A percentile compares a stretch with the other conserved stretches of the same genome.
These are phyloP conservation scores for Stylophora pistillata DNA, from an alignment of 64 coral and sea anemone genomes.

Conservation along the genomic window DNA sequence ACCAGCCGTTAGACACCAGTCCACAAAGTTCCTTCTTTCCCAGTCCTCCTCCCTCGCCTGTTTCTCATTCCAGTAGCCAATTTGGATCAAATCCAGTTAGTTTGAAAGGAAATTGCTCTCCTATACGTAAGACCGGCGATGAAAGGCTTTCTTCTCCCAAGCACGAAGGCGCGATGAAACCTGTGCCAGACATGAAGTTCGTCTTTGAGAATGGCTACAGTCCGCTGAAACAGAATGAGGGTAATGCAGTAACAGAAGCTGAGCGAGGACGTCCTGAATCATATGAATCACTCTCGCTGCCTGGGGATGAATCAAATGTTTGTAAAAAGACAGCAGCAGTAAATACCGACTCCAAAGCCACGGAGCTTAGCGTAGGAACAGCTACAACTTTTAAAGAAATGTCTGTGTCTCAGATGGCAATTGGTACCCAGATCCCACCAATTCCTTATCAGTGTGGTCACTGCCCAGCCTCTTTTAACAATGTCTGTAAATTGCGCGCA, in stretches of 20 bases:
- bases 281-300: neutral
- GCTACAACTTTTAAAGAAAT: neutral
- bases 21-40: neutral
- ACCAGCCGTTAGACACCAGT: neutral
- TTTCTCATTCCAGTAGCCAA: neutral
- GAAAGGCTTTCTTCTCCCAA: neutral
- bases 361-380: too few species aligned
- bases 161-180: neutral
- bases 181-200: neutral
- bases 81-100: neutral
- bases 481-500: slow-evolving; percentile 14
- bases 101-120: neutral
- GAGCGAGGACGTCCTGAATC: neutral
- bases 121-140: neutral
- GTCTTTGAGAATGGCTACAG: neutral
- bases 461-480: neutral
- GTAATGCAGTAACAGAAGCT: neutral
- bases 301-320: too few species aligned
- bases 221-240: neutral
- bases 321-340: too few species aligned
- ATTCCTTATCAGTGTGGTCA: slow-evolving; percentile 15
- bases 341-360: too few species aligned
- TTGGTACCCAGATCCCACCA: neutral
- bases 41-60: slow-evolving; percentile 37
- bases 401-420: neutral